These are phyloP conservation scores for Lindbergichthys nudifrons DNA, from an alignment of 2,797 vertebrate species.

Conservation along the genomic window DNA sequence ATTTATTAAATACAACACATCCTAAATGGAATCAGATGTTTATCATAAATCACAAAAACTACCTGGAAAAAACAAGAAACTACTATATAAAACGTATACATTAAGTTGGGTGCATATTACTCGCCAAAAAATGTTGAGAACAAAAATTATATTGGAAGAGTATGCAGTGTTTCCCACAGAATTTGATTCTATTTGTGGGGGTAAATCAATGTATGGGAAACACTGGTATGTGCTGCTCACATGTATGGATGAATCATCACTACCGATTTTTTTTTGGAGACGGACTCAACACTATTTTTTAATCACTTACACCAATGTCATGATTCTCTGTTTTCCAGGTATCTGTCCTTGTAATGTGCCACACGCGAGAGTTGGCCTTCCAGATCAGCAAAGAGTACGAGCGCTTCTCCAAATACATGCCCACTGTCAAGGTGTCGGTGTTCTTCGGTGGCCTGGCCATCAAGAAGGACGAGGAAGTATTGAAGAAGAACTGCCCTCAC, in stretches of 20 bases:
- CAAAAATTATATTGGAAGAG: not conserved
- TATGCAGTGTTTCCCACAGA: no score
- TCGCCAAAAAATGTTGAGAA: not conserved
- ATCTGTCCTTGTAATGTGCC: constrained; percentile 92
- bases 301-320: not conserved
- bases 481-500: constrained; percentile 91
- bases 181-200: no score
- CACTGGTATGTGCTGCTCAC: not conserved
- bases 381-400: constrained; percentile 96
- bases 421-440: constrained; percentile 89
- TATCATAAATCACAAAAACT: no score
- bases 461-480: constrained; percentile 90
- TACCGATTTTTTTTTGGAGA: not conserved
- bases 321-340: constrained; percentile 77
- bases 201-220: no score
- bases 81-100: no score
- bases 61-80: no score
- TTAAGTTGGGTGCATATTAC: no score
- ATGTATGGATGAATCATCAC: not conserved
- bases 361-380: constrained; percentile 92
- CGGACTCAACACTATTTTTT: not conserved
- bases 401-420: constrained; percentile 95
- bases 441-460: constrained; percentile 91
- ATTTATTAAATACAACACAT: no score
- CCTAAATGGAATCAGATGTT: no score